A percentile compares a stretch with the other conserved stretches of the same genome.
phyloP scores from a whole-genome alignment of 2,113 vertebrate genomes.

The Clarias gariepinus region DNA sequence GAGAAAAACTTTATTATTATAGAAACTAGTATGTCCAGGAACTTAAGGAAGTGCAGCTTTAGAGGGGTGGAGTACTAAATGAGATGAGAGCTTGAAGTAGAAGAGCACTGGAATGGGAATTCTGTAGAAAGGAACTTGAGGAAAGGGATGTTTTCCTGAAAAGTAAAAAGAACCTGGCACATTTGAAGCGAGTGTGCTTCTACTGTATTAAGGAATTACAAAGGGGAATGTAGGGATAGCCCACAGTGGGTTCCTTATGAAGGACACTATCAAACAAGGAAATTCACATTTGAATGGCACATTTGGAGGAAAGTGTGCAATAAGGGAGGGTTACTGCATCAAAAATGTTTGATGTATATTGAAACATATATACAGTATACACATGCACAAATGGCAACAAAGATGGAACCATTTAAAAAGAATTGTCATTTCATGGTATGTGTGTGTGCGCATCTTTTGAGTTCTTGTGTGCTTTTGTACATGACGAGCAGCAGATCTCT shows the following conservation, averaged over 20 bases:
- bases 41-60: background rate
- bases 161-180: background rate
- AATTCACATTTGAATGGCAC: background rate
- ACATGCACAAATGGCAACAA: background rate
- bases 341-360: background rate
- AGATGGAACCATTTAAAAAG: too few relatives aligned
- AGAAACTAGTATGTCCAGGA: background rate
- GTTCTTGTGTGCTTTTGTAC: background rate
- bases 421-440: too few relatives aligned
- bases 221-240: background rate
- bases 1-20: too few relatives aligned
- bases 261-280: background rate
- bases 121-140: background rate
- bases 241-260: background rate
- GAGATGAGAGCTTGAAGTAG: background rate
- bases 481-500: conserved; percentile 2
- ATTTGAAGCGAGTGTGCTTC: background rate
- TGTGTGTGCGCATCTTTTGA: background rate
- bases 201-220: background rate
- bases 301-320: background rate
- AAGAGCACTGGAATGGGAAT: background rate
- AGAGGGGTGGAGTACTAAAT: background rate
- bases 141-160: background rate
- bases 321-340: too few relatives aligned
- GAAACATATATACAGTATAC: background rate